These are phyloP conservation scores for Branchellion lobata DNA, from an alignment of 2,888 invertebrate species.

Conservation along the genomic window DNA sequence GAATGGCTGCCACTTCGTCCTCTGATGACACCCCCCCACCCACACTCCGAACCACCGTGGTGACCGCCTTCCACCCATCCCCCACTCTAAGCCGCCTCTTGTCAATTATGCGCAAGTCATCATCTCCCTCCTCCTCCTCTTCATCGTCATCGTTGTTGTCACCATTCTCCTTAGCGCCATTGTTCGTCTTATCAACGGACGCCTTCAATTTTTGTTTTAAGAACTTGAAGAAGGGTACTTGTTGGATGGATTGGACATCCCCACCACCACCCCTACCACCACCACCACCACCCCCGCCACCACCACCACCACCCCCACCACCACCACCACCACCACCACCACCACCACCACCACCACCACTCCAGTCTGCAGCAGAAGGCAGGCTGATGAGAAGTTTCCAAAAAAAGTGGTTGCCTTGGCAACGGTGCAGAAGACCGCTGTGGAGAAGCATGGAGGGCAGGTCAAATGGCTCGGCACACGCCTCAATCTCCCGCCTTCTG, in stretches of 20 bases:
- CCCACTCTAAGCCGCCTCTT: not conserved
- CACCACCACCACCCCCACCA: not conserved
- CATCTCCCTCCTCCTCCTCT: not conserved
- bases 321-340: too few species aligned
- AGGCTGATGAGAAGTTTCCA: too few species aligned
- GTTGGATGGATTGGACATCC: too few species aligned
- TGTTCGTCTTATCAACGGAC: not conserved
- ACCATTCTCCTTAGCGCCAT: not conserved
- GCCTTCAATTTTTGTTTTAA: slow-evolving; percentile 2
- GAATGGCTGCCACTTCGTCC: not conserved
- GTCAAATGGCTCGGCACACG: too few species aligned
- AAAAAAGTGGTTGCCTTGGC: too few species aligned
- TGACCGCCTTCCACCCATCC: not conserved
- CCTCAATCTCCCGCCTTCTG: too few species aligned
- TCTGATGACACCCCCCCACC: not conserved
- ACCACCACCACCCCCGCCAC: not conserved
- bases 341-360: too few species aligned
- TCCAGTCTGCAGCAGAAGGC: too few species aligned
- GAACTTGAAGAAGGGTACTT: not conserved
- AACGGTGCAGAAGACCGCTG: too few species aligned
- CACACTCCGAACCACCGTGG: not conserved
- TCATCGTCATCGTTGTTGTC: not conserved
- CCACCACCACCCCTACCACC: not conserved
- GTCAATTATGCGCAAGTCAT: not conserved
- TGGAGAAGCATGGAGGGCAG: too few species aligned